A percentile compares a stretch with the other conserved stretches of the same genome.
phyloP scores from a whole-genome alignment of 1,140 invertebrate genomes.

The Chionoecetes opilio region DNA sequence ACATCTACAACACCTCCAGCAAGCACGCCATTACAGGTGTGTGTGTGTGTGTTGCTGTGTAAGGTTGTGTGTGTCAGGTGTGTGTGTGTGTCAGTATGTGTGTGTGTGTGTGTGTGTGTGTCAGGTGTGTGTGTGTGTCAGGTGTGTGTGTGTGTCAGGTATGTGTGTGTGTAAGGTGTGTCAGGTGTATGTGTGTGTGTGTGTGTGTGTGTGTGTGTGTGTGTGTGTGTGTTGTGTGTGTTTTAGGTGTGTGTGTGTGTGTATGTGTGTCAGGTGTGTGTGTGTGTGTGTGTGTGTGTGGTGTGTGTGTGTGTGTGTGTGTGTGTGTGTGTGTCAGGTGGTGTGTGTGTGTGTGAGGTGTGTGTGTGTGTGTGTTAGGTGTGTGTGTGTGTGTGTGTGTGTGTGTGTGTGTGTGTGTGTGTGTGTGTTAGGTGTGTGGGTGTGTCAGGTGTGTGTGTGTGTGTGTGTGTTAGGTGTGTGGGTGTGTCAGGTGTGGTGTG shows the following conservation, averaged over 20 bases:
- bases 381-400: neutral
- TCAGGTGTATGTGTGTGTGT: neutral
- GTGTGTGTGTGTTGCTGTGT: neutral
- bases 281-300: neutral
- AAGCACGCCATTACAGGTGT: constrained; percentile 55
- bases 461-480: neutral
- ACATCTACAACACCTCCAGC: constrained; percentile 66
- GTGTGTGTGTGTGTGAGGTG: neutral
- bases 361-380: constrained; percentile 38
- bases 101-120: neutral
- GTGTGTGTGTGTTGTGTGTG: neutral
- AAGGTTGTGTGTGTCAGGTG: no score
- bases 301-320: neutral
- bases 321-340: no score
- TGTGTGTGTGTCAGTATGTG: neutral
- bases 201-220: neutral
- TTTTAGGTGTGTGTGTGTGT: neutral
- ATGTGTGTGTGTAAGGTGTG: neutral
- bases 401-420: neutral
- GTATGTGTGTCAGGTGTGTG: no score
- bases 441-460: no score
- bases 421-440: neutral
- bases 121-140: neutral
- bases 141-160: neutral
- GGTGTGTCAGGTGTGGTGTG: neutral